Conservation (phyloP, 2,888 invertebrate genomes). For the Heliothis peltigera region DNA sequence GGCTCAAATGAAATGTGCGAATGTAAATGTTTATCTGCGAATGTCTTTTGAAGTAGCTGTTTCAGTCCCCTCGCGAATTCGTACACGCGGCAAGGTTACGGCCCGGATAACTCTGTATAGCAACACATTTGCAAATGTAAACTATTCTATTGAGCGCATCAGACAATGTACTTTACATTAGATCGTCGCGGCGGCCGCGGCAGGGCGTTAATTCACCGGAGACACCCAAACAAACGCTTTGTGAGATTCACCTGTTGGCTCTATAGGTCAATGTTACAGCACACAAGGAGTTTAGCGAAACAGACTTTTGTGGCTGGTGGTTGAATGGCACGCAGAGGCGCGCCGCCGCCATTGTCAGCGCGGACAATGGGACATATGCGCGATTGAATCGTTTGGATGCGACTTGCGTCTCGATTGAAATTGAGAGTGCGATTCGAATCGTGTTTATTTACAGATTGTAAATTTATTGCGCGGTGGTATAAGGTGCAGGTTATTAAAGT, state of each 20-base stretch:
- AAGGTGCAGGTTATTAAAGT: conserved; percentile 18
- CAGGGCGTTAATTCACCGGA: conserved; percentile 77
- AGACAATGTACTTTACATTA: conserved; percentile 62
- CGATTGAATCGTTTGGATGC: conserved; percentile 83
- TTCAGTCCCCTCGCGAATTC: conserved; percentile 37
- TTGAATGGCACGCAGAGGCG: conserved; percentile 80
- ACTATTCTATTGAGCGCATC: conserved; percentile 63
- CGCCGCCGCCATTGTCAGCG: conserved; percentile 74
- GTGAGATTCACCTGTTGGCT: conserved; percentile 87
- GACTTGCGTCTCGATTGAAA: conserved; percentile 81
- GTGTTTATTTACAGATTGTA: conserved; percentile 62
- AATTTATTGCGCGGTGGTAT: conserved; percentile 50
- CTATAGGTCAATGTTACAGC: conserved; percentile 89
- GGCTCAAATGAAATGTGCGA: conserved; percentile 7
- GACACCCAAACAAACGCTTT: conserved; percentile 88
- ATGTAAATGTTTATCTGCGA: conserved; percentile 6
- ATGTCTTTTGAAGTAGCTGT: conserved; percentile 14
- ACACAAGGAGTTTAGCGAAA: conserved; percentile 87
- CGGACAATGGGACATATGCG: conserved; percentile 85
- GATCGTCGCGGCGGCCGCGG: conserved; percentile 57
- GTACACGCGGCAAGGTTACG: conserved; percentile 34
- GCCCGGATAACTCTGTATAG: conserved; percentile 29
- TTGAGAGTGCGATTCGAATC: conserved; percentile 77
- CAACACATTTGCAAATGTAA: conserved; percentile 54
- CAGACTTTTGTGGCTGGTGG: conserved; percentile 84